Evolutionary conservation across 2,888 invertebrate genomes (phyloP).

Genomic region (Cryptus viduatorius): DNA sequence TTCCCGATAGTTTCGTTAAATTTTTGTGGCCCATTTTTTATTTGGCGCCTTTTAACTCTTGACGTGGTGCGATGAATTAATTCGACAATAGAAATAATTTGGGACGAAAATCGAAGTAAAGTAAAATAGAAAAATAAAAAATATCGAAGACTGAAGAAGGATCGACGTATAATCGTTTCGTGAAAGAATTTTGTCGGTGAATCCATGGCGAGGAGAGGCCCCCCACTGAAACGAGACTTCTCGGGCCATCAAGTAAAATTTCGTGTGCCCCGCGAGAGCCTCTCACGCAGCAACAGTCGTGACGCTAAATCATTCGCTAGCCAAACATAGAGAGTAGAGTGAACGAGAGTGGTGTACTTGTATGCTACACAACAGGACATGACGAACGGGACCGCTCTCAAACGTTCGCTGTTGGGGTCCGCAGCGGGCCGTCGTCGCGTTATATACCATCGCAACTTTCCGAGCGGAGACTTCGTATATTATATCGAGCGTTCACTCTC

Average conservation of each 20-base stretch:
- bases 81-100: slow-evolving; percentile 67
- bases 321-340: slow-evolving; percentile 79
- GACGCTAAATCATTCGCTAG: slow-evolving; percentile 83
- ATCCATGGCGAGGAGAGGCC: slow-evolving; percentile 71
- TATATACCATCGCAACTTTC: slow-evolving; percentile 32
- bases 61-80: slow-evolving; percentile 67
- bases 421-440: slow-evolving; percentile 81
- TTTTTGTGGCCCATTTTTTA: slow-evolving; percentile 47
- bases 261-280: slow-evolving; percentile 70
- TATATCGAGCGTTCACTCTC: slow-evolving; percentile 73
- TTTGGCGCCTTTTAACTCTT: slow-evolving; percentile 59
- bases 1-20: slow-evolving; percentile 34
- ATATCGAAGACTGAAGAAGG: slow-evolving; percentile 69
- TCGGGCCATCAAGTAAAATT: slow-evolving; percentile 77
- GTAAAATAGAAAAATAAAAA: slow-evolving; percentile 40
- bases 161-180: slow-evolving; percentile 80
- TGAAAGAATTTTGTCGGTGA: slow-evolving; percentile 80
- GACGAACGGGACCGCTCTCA: slow-evolving; percentile 75
- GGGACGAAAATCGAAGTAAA: slow-evolving; percentile 28
- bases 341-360: slow-evolving; percentile 73
- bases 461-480: slow-evolving; percentile 62
- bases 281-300: slow-evolving; percentile 51
- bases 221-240: slow-evolving; percentile 79
- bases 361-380: slow-evolving; percentile 65
- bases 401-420: slow-evolving; percentile 83